Evolutionary conservation across 2,888 invertebrate genomes (phyloP), one percentile per base, ranked within the genome.

Genomic region (Volucella zonaria): DNA sequence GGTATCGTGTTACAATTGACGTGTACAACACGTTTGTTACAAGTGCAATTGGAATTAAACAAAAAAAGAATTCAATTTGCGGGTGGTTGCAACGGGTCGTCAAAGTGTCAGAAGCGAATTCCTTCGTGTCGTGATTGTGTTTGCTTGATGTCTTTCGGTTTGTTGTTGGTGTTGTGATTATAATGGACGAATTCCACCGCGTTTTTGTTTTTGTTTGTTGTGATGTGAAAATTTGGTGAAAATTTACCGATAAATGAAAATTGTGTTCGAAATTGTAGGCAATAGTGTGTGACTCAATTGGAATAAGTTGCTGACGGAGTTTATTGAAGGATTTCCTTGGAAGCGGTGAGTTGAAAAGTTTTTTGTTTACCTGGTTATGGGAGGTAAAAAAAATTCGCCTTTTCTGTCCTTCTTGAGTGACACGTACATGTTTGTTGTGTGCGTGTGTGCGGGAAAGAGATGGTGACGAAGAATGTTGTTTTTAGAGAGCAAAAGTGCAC

Each of bases 311-410:
- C 43, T 73, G 49, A 45, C 51, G 14, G 40, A 82, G 23, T 47
- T 40, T 8, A 10, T 61, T 9, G 23, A 23, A 59, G 79, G 68
- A 83, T 71, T 76, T 70, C 49, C 45, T 66, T 49, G 66, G 18
- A 54, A 75, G 83, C 83, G 83, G 83, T 83, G 45, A 83, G 83
- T 71, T 64, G 12, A 54, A 42, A 49, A 45, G 9, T 40, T 79
- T 79, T 79, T 79, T 83, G 83, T 83, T 83, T 83, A 79, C 75
- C 59, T 71, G 62, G 54, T 14, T 49, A 40, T n/a, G 15, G 43
- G 15, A 43, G 54, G 49, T n/a, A 54, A 54, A 62, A 64, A 51
- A 75, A 51, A 15, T 51, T 66, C 8, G n/a, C 8, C 14, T 8
- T 49, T 49, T 62, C 56, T 74, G 15, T 18, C 45, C 15, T 45